phyloP scores from a whole-genome alignment of 2,888 invertebrate genomes.

The Tridacna gigas region DNA sequence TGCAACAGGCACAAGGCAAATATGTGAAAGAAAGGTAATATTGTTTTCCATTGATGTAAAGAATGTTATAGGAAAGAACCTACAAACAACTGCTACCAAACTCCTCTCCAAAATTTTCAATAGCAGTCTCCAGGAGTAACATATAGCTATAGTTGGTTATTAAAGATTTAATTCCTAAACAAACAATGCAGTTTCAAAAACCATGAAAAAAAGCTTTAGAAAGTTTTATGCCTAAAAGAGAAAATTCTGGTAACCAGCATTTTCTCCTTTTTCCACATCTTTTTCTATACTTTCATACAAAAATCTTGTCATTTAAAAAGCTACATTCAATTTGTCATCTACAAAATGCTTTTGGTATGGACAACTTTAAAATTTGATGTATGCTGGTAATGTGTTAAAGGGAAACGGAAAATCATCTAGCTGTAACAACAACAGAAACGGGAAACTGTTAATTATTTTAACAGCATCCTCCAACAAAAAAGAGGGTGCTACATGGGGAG shows the following conservation, averaged over 20 bases:
- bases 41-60: not conserved
- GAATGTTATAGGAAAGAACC: not conserved
- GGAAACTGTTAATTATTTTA: conserved; percentile 64
- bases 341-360: no score
- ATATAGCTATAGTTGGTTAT: no score
- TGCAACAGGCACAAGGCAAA: no score
- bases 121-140: no score
- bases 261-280: not conserved
- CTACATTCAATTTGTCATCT: no score
- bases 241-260: conserved; percentile 8
- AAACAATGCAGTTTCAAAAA: no score
- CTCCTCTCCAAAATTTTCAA: no score
- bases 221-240: not conserved
- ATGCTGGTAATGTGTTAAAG: not conserved
- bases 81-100: no score
- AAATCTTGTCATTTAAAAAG: no score
- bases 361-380: no score
- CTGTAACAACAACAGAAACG: conserved; percentile 40
- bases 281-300: no score
- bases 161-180: no score
- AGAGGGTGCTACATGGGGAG: conserved; percentile 10
- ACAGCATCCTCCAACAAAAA: conserved; percentile 44
- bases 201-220: not conserved
- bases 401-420: conserved; percentile 9
- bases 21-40: conserved; percentile 4